phyloP scores from a whole-genome alignment of 1,140 invertebrate genomes.

The Paraescarpia echinospica region DNA sequence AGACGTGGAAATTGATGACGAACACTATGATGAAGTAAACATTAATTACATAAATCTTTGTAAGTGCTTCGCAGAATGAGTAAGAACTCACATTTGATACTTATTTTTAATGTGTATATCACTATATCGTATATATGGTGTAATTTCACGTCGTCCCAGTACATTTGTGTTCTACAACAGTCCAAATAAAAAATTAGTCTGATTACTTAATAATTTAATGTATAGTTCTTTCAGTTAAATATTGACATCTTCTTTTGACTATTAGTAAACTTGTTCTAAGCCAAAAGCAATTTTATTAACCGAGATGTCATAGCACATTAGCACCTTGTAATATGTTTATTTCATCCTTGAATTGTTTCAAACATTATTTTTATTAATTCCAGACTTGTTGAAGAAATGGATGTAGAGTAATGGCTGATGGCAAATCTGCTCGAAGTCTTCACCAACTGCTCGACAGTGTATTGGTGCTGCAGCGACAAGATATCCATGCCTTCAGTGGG shows the following conservation, averaged over 20 bases:
- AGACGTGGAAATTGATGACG: not conserved
- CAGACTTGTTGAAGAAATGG: not conserved
- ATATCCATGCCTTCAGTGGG: slow-evolving; percentile 12
- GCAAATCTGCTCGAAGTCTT: not conserved
- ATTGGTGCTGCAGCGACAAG: not conserved
- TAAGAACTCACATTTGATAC: no score
- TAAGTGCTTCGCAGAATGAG: not conserved
- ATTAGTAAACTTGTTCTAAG: no score
- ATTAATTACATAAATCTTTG: not conserved
- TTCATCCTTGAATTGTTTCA: not conserved
- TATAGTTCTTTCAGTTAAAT: no score
- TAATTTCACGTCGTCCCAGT: no score
- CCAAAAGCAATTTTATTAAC: no score
- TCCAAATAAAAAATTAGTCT: no score
- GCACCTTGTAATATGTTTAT: not conserved
- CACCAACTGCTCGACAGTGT: slow-evolving; percentile 10
- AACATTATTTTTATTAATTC: not conserved
- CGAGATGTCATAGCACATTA: no score
- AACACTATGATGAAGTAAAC: not conserved
- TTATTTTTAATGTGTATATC: no score
- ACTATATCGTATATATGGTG: no score
- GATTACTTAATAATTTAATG: no score
- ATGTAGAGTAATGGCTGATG: not conserved
- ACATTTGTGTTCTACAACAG: no score
- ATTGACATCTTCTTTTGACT: no score